These are phyloP conservation scores for Falcunculus frontatus DNA, from an alignment of 2,113 vertebrate genomes.

Conservation along the genomic window DNA sequence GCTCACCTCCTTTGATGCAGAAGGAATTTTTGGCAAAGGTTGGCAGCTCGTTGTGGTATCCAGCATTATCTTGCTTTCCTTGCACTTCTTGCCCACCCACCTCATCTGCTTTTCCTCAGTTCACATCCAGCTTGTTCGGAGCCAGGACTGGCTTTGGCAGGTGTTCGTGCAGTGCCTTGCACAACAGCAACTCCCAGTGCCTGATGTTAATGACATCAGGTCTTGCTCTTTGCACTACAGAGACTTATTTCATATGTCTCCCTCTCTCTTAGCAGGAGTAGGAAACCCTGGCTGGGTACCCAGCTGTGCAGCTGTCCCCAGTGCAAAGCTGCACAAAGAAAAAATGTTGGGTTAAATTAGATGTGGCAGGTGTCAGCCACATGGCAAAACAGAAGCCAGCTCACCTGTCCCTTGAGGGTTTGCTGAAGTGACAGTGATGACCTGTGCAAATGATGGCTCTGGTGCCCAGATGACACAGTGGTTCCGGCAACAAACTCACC, in stretches of 20 bases:
- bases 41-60: neutral
- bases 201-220: neutral
- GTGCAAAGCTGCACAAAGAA: neutral
- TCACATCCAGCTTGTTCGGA: rapidly evolving
- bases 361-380: neutral
- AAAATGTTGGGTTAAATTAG: neutral
- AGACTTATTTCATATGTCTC: rapidly evolving
- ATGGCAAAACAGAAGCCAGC: neutral
- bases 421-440: neutral
- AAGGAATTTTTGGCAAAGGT: conserved; percentile 3
- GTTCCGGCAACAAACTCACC: neutral
- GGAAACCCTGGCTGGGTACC: neutral
- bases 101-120: neutral
- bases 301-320: neutral
- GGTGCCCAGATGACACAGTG: neutral
- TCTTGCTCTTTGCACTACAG: neutral
- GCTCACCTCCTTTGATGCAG: neutral
- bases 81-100: neutral
- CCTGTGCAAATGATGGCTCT: neutral
- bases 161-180: neutral
- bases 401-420: neutral
- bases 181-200: neutral
- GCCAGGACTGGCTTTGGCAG: neutral
- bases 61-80: neutral
- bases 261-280: rapidly evolving